Percentiles rank a stretch among this genome's conserved stretches.
Conservation (phyloP, 2,113 vertebrate genomes). For the Calonectris borealis region DNA sequence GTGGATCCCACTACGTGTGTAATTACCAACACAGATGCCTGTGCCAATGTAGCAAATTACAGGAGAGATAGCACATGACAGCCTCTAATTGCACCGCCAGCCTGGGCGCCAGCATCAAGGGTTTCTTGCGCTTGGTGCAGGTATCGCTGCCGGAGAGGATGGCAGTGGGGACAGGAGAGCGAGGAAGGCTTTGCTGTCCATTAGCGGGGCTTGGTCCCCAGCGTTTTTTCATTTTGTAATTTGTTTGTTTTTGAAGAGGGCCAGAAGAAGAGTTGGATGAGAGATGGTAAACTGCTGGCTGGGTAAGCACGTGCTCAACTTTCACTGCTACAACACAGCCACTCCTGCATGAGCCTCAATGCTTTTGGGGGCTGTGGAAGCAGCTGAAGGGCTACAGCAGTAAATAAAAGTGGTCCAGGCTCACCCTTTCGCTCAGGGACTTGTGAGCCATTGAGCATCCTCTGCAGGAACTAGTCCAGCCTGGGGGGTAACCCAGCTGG, state of each 20-base stretch:
- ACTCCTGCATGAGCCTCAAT: neutral
- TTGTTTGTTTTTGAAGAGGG: neutral
- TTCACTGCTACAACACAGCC: neutral
- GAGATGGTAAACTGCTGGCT: neutral
- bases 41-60: neutral
- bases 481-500: neutral
- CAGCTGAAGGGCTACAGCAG: neutral
- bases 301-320: neutral
- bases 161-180: neutral
- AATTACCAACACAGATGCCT: neutral
- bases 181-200: neutral
- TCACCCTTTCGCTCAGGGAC: accelerated
- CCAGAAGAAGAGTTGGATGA: neutral
- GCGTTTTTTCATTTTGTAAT: neutral
- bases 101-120: neutral
- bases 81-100: neutral
- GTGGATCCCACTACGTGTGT: neutral
- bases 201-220: accelerated
- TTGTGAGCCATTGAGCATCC: accelerated
- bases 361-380: neutral
- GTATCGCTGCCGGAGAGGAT: neutral
- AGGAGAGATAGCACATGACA: neutral
- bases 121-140: neutral
- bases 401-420: neutral
- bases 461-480: neutral